These are phyloP conservation scores for Diprion similis DNA, from an alignment of 1,140 invertebrate species.

Conservation along the genomic window DNA sequence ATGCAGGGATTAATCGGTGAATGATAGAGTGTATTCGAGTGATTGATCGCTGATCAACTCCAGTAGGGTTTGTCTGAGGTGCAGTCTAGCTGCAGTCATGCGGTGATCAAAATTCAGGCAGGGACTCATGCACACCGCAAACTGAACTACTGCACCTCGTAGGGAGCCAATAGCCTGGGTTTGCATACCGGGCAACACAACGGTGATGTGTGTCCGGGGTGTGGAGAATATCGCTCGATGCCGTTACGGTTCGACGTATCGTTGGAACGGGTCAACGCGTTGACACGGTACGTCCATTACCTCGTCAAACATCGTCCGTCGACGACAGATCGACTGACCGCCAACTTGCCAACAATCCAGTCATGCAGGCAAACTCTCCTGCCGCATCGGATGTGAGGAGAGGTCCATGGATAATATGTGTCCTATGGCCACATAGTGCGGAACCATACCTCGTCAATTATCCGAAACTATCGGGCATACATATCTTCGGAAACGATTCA, in stretches of 20 bases:
- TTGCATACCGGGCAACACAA: not conserved
- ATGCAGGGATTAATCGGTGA: not conserved
- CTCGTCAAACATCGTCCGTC: constrained; percentile 56
- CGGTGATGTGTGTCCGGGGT: not conserved
- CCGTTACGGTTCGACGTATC: not conserved
- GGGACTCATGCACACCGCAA: not conserved
- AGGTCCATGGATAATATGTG: too few relatives aligned
- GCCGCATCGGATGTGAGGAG: too few relatives aligned
- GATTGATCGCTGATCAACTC: constrained; percentile 1
- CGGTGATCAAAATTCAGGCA: not conserved
- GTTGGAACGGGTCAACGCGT: constrained; percentile 46
- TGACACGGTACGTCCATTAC: constrained; percentile 58
- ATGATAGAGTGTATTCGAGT: constrained; percentile 1
- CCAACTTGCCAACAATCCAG: constrained; percentile 53
- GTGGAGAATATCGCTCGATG: not conserved
- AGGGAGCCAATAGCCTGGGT: not conserved
- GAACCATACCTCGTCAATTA: too few relatives aligned
- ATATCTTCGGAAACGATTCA: too few relatives aligned
- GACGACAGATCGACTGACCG: constrained; percentile 48
- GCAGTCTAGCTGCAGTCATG: not conserved
- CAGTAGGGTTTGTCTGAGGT: not conserved
- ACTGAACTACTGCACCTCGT: not conserved
- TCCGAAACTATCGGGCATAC: too few relatives aligned
- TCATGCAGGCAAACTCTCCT: too few relatives aligned
- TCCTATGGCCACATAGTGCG: too few relatives aligned